Conservation (phyloP, 2,888 invertebrate species). For the Machimus atricapillus region DNA sequence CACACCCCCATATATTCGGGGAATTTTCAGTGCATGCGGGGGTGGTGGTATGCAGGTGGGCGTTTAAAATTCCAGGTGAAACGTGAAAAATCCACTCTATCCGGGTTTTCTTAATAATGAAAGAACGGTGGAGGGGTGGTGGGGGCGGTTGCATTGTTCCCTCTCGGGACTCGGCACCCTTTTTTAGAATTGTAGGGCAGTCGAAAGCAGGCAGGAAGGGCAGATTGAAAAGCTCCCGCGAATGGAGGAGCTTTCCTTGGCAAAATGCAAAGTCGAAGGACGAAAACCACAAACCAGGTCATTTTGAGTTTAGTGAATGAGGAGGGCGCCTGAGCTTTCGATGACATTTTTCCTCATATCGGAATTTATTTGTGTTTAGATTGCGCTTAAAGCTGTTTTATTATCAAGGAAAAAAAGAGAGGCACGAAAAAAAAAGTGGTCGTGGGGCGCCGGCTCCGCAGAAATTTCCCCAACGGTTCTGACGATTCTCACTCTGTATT, state of each 20-base stretch:
- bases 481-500: conserved; percentile 12
- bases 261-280: conserved; percentile 9
- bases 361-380: conserved; percentile 31
- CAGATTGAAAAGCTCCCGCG: background rate
- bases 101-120: background rate
- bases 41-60: background rate
- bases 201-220: background rate
- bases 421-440: background rate
- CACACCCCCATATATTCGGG: background rate
- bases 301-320: background rate
- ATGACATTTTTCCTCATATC: conserved; percentile 29
- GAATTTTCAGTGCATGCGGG: background rate
- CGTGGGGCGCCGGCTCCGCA: conserved; percentile 42
- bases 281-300: conserved; percentile 27
- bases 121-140: background rate
- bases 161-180: background rate
- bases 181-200: background rate
- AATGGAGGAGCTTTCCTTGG: background rate
- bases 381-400: conserved; percentile 29
- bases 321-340: conserved; percentile 1
- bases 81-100: background rate
- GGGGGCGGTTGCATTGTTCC: background rate
- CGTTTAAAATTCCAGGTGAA: background rate
- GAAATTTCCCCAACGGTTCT: conserved; percentile 9
- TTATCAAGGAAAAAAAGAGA: background rate